Base-by-base conservation (phyloP, 2,797 vertebrate genomes). In the Austrolebias charrua region DNA sequence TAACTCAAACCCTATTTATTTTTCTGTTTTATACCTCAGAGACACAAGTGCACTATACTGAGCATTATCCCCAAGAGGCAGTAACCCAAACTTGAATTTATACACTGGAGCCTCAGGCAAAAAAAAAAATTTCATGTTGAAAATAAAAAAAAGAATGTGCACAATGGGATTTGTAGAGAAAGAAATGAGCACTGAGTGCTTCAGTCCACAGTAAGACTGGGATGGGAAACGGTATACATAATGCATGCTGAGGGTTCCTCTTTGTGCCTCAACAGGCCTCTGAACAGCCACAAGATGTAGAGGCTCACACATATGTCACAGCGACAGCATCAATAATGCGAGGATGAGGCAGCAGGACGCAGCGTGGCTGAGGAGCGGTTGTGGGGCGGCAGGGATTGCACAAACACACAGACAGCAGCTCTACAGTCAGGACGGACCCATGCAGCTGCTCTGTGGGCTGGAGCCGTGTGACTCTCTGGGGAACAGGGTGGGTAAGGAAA, bases 401-500 rank as follows among this genome's bases (percentile, higher is more conserved):
- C 31, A 52, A 0, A 47, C n/a, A 52, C 31, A 19, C 2, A 60
- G 57, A 66, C 71, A 61, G 55, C 29, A 33, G 33, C 60, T 62
- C 29, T 16, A 49, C 13, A 70, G 38, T 52, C 46, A 55, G 50
- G 0, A 12, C 28, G n/a, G 45, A 10, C 57, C 19, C 60, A 60
- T 48, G 46, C 50, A 53, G 43, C 12, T 40, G 19, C 53, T 63
- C 40, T 48, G 44, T 43, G 45, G 45, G 35, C 56, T 42, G 55
- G 38, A 40, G 59, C 57, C 65, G 70, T 68, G 78, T 15, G 53
- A 16, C 44, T 62, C 69, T 71, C 47, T 38, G 28, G 53, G 51
- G 61, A 52, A 46, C 43, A 16, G 33, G 20, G 48, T 35, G 53
- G 58, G 58, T 60, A 20, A 57, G 62, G 59, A 56, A 31, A 19